A percentile compares a stretch with the other conserved stretches of the same genome.
These are phyloP conservation scores for Drosophila tani DNA, from an alignment of 1,140 invertebrate species.

Conservation along the genomic window DNA sequence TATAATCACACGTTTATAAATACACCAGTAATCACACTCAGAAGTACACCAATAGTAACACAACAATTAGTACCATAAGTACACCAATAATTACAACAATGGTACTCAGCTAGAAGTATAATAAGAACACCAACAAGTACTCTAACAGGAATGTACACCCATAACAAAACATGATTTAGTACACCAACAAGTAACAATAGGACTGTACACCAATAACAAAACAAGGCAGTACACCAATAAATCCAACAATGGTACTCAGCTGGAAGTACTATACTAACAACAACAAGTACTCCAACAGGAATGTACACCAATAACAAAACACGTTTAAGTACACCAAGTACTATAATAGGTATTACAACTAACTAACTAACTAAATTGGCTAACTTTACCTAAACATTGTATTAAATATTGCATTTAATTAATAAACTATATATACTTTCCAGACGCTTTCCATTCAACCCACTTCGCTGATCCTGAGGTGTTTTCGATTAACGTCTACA, in stretches of 20 bases:
- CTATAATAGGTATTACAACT: background rate
- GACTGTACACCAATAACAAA: too few relatives aligned
- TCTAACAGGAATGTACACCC: too few relatives aligned
- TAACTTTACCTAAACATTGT: background rate
- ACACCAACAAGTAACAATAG: too few relatives aligned
- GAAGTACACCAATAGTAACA: background rate
- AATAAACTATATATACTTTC: background rate
- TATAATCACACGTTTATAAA: too few relatives aligned
- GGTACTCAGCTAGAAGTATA: background rate
- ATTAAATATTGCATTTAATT: background rate
- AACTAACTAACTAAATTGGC: background rate
- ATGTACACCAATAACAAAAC: too few relatives aligned
- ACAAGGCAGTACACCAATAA: too few relatives aligned
- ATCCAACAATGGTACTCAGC: too few relatives aligned
- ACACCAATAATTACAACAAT: background rate
- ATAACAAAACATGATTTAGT: too few relatives aligned
- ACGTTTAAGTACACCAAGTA: background rate
- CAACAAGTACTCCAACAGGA: too few relatives aligned
- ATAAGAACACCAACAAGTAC: too few relatives aligned
- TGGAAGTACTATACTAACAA: too few relatives aligned
- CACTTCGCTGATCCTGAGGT: slow-evolving; percentile 5
- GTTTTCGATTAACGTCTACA: slow-evolving; percentile 28
- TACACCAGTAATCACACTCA: too few relatives aligned
- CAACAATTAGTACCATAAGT: background rate
- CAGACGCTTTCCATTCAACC: background rate